Base-by-base conservation (phyloP, 2,797 vertebrate species). In the Sebastes vulpes region DNA sequence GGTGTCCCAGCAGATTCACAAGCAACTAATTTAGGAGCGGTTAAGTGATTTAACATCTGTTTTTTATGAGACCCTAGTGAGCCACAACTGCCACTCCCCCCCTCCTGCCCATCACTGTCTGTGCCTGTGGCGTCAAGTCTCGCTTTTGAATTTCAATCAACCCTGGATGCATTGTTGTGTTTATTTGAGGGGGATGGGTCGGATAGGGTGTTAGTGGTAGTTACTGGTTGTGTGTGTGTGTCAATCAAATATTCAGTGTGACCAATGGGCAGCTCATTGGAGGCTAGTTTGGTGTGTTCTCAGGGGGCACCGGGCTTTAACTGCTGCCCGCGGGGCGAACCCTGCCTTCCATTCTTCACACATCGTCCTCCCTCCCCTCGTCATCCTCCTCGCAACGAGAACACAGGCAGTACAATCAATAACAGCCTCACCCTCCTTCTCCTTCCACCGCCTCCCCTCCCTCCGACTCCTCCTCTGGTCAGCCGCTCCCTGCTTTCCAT, bases 121-220 rank as follows among this genome's bases (percentile, higher is more conserved):
- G 1, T 60, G 92, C 94, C 93, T 92, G 84, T 94, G 86, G 94
- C 85, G 74, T 89, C 82, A 20, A 53, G 48, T 20, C 75, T 83
- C 6, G 75, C 84, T 84, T 92, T 94, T 95, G 94, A 96, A 96
- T 96, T 95, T 96, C 95, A 96, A 94, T 96, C 94, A 93, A 92
- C 83, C 77, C 72, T 69, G 77, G 77, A 86, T 90, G 84, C 83
- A 88, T 93, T 95, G 91, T 92, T 82, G 67, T 91, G 83, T 93
- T 91, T 89, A 85, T 90, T 63, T 76, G 81, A 79, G 88, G 87
- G 89, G 92, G 92, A 75, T 81, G 93, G 94, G 83, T 69, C 7
- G 25, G 53, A 58, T 23, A 1, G 48, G 71, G 72, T 67, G 52
- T 70, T 70, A 59, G 84, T 21, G 21, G 79, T 72, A 20, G 86